Percentiles rank a stretch among this genome's conserved stretches.
Evolutionary conservation across 2,113 vertebrate species (phyloP).

Genomic region (Puntigrus tetrazona): DNA sequence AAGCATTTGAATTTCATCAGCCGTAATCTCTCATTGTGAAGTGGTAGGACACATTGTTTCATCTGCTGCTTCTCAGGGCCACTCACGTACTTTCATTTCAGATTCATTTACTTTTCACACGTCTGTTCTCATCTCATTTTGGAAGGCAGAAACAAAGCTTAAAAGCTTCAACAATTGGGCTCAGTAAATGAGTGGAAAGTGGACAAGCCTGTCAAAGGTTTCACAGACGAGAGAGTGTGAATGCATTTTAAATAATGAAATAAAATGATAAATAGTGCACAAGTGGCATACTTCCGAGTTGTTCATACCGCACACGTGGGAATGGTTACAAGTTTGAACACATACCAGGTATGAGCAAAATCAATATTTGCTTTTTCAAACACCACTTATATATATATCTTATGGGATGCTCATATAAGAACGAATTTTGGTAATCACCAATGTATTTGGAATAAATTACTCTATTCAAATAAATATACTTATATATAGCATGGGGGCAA

Average conservation of each 20-base stretch:
- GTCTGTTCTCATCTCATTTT: constrained; percentile 23
- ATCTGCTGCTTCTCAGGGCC: background rate
- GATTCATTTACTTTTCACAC: constrained; percentile 29
- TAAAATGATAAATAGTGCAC: background rate
- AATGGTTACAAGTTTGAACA: background rate
- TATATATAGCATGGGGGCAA: background rate
- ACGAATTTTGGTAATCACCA: background rate
- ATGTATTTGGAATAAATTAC: background rate
- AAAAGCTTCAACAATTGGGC: constrained; percentile 6
- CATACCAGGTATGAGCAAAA: background rate
- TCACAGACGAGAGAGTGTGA: background rate
- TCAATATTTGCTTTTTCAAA: background rate
- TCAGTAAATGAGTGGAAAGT: background rate
- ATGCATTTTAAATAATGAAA: background rate
- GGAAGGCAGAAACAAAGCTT: constrained; percentile 4
- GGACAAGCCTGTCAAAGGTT: background rate
- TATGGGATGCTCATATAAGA: background rate
- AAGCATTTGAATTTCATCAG: constrained; percentile 32
- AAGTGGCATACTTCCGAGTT: background rate
- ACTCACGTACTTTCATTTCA: constrained; percentile 16
- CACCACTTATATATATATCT: background rate
- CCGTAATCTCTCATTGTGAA: constrained; percentile 15
- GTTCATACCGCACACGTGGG: background rate
- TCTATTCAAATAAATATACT: too few species aligned
- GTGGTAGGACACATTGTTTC: constrained; percentile 4